These are phyloP conservation scores for Condylura cristata DNA, from an alignment of 2,113 vertebrate genomes.

Conservation along the genomic window DNA sequence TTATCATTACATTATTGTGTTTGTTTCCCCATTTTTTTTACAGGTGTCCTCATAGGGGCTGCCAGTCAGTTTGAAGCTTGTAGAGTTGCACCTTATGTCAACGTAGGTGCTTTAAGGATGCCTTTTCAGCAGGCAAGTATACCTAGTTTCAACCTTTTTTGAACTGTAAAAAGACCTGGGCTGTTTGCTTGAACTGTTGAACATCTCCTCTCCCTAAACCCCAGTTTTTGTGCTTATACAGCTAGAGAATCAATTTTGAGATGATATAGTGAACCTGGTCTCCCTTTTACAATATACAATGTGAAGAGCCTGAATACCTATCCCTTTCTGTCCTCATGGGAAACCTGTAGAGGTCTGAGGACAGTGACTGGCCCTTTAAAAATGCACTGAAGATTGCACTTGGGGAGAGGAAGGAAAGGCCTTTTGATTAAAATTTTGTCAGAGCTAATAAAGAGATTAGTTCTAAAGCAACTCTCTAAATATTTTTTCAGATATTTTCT, in stretches of 20 bases:
- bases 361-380: slow-evolving; percentile 62
- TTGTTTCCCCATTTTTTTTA: neutral
- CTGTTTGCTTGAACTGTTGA: slow-evolving; percentile 52
- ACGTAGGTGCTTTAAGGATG: slow-evolving; percentile 98
- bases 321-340: slow-evolving; percentile 11
- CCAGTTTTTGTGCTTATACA: neutral
- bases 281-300: slow-evolving; percentile 50
- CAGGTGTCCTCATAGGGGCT: slow-evolving; percentile 98
- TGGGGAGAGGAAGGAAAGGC: slow-evolving; percentile 52
- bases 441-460: slow-evolving; percentile 47
- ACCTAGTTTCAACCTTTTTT: slow-evolving; percentile 68
- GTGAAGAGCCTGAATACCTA: neutral
- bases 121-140: slow-evolving; percentile 99
- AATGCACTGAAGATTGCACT: slow-evolving; percentile 60
- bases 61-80: slow-evolving; percentile 99
- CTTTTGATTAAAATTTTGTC: slow-evolving; percentile 74
- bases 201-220: neutral
- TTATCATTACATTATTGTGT: neutral
- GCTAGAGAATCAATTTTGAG: slow-evolving; percentile 47
- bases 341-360: slow-evolving; percentile 7
- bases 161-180: slow-evolving; percentile 26
- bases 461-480: slow-evolving; percentile 28
- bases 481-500: slow-evolving; percentile 61
- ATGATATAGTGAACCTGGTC: slow-evolving; percentile 21
- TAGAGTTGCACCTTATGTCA: slow-evolving; percentile 98